Percentiles rank a stretch among this genome's conserved stretches.
Conservation (phyloP, 1,140 invertebrate genomes). For the Dendroctonus ponderosae region DNA sequence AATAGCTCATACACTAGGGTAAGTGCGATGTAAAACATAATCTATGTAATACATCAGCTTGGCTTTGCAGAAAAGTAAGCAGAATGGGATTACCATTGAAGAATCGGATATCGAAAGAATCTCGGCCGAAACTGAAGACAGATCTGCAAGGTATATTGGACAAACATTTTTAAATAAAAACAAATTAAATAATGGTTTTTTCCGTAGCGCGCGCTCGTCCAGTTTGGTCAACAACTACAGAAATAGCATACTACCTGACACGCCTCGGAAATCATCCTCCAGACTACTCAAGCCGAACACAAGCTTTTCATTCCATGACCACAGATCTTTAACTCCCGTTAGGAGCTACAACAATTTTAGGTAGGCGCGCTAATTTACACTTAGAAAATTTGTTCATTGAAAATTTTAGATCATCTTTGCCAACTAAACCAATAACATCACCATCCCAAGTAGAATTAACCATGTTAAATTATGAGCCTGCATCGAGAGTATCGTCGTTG, state of each 20-base stretch:
- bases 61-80: conserved; percentile 47
- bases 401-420: conserved; percentile 40
- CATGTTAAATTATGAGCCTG: conserved; percentile 46
- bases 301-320: conserved; percentile 42
- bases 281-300: conserved; percentile 32
- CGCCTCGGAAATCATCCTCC: conserved; percentile 15
- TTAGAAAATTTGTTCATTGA: background rate
- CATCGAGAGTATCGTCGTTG: conserved; percentile 62
- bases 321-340: conserved; percentile 35
- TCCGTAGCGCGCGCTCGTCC: conserved; percentile 11
- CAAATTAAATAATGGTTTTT: conserved; percentile 1
- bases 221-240: conserved; percentile 3
- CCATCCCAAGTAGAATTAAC: conserved; percentile 43
- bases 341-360: conserved; percentile 35
- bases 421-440: conserved; percentile 37
- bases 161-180: conserved; percentile 15
- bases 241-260: conserved; percentile 15
- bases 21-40: background rate
- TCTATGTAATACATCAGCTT: background rate
- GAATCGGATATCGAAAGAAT: conserved; percentile 49
- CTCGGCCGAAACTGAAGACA: conserved; percentile 51
- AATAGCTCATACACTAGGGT: conserved; percentile 18
- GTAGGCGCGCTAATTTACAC: conserved; percentile 1
- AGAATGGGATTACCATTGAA: conserved; percentile 45
- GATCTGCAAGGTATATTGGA: conserved; percentile 30